Conservation (phyloP, 2,797 vertebrate genomes). For the Myotis daubentonii region DNA sequence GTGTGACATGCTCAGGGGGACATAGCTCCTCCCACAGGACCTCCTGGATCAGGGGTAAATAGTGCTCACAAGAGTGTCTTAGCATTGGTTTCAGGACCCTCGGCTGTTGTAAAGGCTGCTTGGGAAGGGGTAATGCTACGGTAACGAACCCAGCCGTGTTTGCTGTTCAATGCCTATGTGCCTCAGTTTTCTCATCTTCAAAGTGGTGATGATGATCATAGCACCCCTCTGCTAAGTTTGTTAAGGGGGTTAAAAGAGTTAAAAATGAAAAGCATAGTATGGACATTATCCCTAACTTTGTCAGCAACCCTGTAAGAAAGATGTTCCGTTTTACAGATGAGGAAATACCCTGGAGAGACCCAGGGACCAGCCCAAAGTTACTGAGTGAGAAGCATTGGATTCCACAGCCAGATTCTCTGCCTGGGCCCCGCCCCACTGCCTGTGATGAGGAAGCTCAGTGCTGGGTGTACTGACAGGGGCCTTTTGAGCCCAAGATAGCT, state of each 20-base stretch:
- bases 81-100: not conserved
- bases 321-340: not conserved
- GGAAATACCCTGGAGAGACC: not conserved
- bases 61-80: not conserved
- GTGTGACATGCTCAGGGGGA: not conserved
- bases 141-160: too few relatives aligned
- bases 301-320: not conserved
- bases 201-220: not conserved
- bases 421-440: not conserved
- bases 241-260: not conserved
- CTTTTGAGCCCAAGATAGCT: not conserved
- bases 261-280: not conserved
- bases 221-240: not conserved
- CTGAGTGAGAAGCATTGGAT: not conserved
- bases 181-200: not conserved
- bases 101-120: not conserved
- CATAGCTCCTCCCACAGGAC: not conserved
- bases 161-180: not conserved
- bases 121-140: not conserved
- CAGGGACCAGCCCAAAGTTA: not conserved
- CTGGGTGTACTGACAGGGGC: rapidly evolving
- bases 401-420: too few relatives aligned
- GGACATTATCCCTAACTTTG: not conserved
- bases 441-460: not conserved
- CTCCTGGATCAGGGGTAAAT: too few relatives aligned